Evolutionary conservation across 1,140 invertebrate genomes (phyloP), one percentile per base, ranked within the genome.

Genomic region (Drosophila grimshawi): DNA sequence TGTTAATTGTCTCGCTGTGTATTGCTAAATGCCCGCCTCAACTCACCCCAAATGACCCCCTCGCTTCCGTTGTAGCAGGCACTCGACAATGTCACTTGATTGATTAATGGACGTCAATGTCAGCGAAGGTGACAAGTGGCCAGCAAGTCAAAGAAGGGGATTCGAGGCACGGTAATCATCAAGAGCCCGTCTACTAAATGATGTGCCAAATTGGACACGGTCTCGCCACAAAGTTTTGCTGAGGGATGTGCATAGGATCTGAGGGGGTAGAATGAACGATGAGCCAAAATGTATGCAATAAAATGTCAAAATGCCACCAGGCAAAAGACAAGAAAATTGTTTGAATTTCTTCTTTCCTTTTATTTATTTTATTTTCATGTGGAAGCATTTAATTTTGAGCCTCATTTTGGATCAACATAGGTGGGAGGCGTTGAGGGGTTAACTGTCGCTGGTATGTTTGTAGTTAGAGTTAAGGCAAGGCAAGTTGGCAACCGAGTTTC

Each of bases 21-120:
- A 19, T 51, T 73, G 52, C 60, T 41, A 63, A 75, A 63, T 57
- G 41, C 27, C 32, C 2, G 19, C 35, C 11, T 7, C 32, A 29
- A 30, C 10, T 29, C 33, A 8, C 48, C 7, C 3, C 10, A 7
- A 5, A n/a, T 2, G n/a, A 35, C 3, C 49, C 39, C 30, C 10
- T 4, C 49, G 30, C 48, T 69, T 43, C 39, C 39, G 39, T 43
- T 43, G 10, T 43, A 43, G 39, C 39, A 61, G 30, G n/a, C 52
- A 29, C 57, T 68, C 11, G 39, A 68, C 57, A 66, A 72, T 61
- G 65, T 57, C 63, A 86, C 52, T 74, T 88, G 83, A 86, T 86
- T 86, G 82, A 86, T 86, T 86, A 86, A 86, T 86, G 80, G 76
- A 69, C 74, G 82, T 82, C 80, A 88, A 72, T 70, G 80, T 65